These are phyloP conservation scores for Psittacara wagleri DNA, from an alignment of 2,113 vertebrate genomes.

Conservation along the genomic window DNA sequence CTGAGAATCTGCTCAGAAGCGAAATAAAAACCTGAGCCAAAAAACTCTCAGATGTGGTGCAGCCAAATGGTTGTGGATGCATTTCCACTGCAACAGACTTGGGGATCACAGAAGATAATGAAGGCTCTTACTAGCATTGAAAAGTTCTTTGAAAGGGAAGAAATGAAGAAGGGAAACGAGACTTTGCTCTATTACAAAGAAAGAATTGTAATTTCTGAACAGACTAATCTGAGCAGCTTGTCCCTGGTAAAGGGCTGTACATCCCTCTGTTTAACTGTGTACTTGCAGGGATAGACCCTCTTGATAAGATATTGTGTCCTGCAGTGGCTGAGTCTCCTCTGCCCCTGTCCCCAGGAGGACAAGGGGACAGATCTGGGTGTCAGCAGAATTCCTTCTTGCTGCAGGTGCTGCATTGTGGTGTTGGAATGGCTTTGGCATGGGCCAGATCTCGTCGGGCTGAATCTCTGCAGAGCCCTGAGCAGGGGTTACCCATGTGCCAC, in stretches of 20 bases:
- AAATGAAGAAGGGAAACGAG: slow-evolving; percentile 27
- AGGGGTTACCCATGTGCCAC: neutral
- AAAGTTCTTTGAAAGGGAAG: slow-evolving; percentile 46
- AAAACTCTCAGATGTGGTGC: slow-evolving; percentile 23
- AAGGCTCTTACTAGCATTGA: slow-evolving; percentile 38
- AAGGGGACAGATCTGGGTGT: neutral
- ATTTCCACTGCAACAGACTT: slow-evolving; percentile 42
- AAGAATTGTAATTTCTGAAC: slow-evolving; percentile 1
- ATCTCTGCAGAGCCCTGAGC: neutral
- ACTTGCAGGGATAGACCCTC: neutral
- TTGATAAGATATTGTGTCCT: accelerated
- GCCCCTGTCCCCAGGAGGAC: neutral
- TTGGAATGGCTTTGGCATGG: neutral
- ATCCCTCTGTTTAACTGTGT: neutral
- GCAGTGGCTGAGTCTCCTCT: neutral
- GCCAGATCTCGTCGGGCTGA: neutral
- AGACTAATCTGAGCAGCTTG: slow-evolving; percentile 31
- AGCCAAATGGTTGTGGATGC: slow-evolving; percentile 2
- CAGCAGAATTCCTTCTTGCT: neutral
- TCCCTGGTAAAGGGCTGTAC: neutral
- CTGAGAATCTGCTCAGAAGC: slow-evolving; percentile 20
- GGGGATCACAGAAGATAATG: slow-evolving; percentile 15
- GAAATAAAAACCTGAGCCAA: slow-evolving; percentile 1
- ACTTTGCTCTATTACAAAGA: neutral
- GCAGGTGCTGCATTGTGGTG: accelerated